These are phyloP conservation scores for Taenioides sp. DNA, from an alignment of 2,797 vertebrate species.

Conservation along the genomic window DNA sequence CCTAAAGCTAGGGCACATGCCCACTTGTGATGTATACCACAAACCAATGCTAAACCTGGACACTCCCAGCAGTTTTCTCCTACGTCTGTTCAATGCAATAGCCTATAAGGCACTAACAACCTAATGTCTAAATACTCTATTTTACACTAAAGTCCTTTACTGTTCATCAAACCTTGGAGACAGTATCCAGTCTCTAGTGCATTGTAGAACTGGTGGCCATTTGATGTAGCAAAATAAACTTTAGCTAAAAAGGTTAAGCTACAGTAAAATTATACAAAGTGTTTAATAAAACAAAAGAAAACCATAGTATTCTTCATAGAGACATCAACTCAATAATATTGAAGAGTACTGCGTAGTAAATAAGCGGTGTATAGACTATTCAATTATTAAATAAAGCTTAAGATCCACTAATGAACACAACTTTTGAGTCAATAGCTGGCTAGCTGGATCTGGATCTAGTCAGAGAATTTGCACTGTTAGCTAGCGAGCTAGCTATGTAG, in stretches of 20 bases:
- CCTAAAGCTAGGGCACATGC: not conserved
- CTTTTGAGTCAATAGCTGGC: slow-evolving; percentile 16
- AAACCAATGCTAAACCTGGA: not conserved
- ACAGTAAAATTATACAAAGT: not conserved
- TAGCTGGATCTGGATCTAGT: not conserved
- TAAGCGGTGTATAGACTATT: not conserved
- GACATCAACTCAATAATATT: not conserved
- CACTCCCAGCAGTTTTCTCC: slow-evolving; percentile 1
- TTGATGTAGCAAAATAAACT: not conserved
- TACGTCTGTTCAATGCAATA: not conserved
- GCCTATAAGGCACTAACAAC: too few species aligned
- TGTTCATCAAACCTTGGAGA: not conserved
- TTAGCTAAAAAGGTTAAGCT: not conserved
- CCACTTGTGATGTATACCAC: not conserved
- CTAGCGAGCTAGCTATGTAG: slow-evolving; percentile 23
- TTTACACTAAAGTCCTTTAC: not conserved
- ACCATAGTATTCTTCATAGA: not conserved
- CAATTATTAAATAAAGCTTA: not conserved
- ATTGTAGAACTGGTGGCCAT: not conserved
- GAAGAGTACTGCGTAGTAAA: not conserved
- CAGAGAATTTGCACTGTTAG: slow-evolving; percentile 32
- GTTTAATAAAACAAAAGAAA: not conserved
- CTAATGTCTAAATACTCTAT: not conserved
- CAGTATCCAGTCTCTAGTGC: not conserved
- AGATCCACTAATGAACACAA: slow-evolving; percentile 22